Evolutionary conservation across 1,140 invertebrate species (phyloP), one percentile per base, ranked within the genome.

Genomic region (Hylyphantes graminicola): DNA sequence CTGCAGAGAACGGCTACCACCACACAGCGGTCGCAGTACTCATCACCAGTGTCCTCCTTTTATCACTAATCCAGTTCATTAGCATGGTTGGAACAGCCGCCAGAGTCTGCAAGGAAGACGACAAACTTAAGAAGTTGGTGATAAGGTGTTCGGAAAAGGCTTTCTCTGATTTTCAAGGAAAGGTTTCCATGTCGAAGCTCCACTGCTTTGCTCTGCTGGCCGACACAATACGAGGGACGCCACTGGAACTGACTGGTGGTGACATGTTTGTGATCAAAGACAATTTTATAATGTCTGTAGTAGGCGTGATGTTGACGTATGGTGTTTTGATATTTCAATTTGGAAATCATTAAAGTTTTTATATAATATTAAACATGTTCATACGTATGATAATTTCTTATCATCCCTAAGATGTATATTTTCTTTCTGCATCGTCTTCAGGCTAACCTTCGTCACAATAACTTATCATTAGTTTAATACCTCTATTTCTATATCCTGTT

Each of bases 301-400:
- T 35, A 8, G 77, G 77, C 0, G 12, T 55, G 17, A 57, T 80
- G 50, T 11, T 80, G 10, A 68, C 77, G 7, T 80, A 80, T 80
- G 77, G 77, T 19, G 77, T 80, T n/a, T 19, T 80, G n/a, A 80
- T 80, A 54, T 78, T 65, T 53, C 75, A 78, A n/a, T 78, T 78
- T 53, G 74, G 74, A 35, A 35, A 35, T 35, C 35, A 35, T 35
- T 35, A 35, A 35, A 35, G 35, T 35, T 35, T 35, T 35, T 35
- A 35, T 35, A 35, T n/a, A 35, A 35, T 35, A 35, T 35, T 35
- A 35, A 35, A 35, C 35, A 35, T 35, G 1, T 35, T 35, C 35
- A 35, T 35, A 35, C 5, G 5, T 5, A 35, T 5, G 35, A 35
- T 35, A 35, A 35, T 35, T 35, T 35, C 35, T 35, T 35, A 35